Evolutionary conservation across 2,888 invertebrate species (phyloP).

Genomic region (Mycalesis mineus): DNA sequence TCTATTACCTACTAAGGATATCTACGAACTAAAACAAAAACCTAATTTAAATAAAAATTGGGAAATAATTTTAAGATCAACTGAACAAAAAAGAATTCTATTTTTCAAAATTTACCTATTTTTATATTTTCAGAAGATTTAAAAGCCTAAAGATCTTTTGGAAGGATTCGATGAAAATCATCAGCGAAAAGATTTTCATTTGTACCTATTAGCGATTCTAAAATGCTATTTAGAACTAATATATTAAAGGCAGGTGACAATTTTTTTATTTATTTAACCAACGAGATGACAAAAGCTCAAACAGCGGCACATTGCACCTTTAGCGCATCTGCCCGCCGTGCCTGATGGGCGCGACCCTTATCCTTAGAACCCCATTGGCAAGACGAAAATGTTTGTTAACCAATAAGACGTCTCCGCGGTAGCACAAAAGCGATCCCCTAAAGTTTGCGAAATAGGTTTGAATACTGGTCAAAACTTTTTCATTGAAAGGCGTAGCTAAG

Average conservation of each 20-base stretch:
- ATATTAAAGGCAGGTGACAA: slow-evolving; percentile 44
- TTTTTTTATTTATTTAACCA: slow-evolving; percentile 38
- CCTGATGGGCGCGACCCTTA: slow-evolving; percentile 46
- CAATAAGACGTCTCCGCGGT: slow-evolving; percentile 46
- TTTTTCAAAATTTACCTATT: no score
- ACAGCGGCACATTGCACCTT: slow-evolving; percentile 53
- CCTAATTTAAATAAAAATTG: no score
- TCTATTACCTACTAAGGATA: no score
- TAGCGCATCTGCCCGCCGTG: slow-evolving; percentile 54
- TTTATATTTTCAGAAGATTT: no score
- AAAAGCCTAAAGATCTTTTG: no score
- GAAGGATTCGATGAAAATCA: no score
- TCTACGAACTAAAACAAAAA: no score
- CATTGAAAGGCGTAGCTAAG: slow-evolving; percentile 19
- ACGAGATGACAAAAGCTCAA: slow-evolving; percentile 42
- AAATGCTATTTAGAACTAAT: neutral
- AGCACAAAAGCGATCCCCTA: slow-evolving; percentile 49
- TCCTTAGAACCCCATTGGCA: slow-evolving; percentile 54
- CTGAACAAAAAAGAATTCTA: no score
- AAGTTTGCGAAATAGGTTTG: slow-evolving; percentile 33
- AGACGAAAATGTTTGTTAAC: slow-evolving; percentile 37
- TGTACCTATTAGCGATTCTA: no score
- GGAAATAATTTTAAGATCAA: no score
- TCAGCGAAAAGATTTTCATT: no score
- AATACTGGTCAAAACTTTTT: slow-evolving; percentile 32